phyloP scores from a whole-genome alignment of 1,140 invertebrate species.

The Schlechtendalia chinensis region DNA sequence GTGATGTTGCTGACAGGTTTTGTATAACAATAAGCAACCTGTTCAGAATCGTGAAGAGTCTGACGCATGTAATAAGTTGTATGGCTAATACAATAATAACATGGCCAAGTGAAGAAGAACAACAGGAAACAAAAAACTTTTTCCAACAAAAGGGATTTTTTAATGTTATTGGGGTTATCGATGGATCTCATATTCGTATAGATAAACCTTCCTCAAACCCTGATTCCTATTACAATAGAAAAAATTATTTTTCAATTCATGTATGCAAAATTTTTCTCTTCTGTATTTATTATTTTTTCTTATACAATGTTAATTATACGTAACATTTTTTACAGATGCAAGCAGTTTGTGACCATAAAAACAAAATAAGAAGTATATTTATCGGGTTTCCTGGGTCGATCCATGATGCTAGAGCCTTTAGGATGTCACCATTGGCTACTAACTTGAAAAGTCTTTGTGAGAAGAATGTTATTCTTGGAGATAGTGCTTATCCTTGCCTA shows the following conservation, averaged over 20 bases:
- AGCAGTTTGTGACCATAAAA: slow-evolving; percentile 15
- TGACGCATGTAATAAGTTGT: slow-evolving; percentile 18
- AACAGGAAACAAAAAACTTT: slow-evolving; percentile 3
- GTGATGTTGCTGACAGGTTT: slow-evolving; percentile 52
- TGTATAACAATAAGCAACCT: slow-evolving; percentile 42
- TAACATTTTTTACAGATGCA: slow-evolving; percentile 27
- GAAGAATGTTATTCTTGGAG: slow-evolving; percentile 30
- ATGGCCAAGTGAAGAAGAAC: slow-evolving; percentile 6
- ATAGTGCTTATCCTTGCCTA: slow-evolving; percentile 31
- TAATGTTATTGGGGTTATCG: slow-evolving; percentile 16
- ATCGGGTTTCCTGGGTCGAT: slow-evolving; percentile 36
- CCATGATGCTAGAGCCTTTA: slow-evolving; percentile 41
- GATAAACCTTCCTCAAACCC: slow-evolving; percentile 22
- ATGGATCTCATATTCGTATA: slow-evolving; percentile 15
- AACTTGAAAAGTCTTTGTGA: neutral
- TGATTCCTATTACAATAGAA: slow-evolving; percentile 30
- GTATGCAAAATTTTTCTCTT: slow-evolving; percentile 14
- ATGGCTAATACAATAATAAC: neutral
- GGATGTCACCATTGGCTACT: neutral
- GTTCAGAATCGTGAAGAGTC: slow-evolving; percentile 45
- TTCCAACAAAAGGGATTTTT: slow-evolving; percentile 7
- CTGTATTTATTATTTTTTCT: slow-evolving; percentile 10
- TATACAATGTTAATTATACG: slow-evolving; percentile 14
- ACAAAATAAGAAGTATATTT: slow-evolving; percentile 26
- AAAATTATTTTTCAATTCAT: slow-evolving; percentile 28